Percentiles rank a stretch among this genome's conserved stretches.
Conservation (phyloP, 2,113 vertebrate species). For the Abramis brama region DNA sequence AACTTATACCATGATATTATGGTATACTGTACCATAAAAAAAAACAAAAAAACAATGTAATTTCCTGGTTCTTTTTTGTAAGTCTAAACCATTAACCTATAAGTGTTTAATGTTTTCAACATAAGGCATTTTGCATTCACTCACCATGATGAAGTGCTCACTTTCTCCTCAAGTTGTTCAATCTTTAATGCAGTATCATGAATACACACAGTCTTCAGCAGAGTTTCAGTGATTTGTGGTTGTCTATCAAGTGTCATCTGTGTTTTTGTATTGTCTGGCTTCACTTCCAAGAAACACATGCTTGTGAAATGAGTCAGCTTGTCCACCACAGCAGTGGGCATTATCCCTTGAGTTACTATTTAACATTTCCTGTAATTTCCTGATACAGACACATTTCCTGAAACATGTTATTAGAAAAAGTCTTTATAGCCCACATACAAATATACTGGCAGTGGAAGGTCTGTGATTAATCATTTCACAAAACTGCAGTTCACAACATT, state of each 20-base stretch:
- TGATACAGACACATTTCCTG: not conserved
- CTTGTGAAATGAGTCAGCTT: not conserved
- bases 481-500: not conserved
- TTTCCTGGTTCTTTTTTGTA: not conserved
- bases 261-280: not conserved
- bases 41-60: not conserved
- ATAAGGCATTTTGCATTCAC: not conserved
- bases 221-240: not conserved
- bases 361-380: conserved; percentile 19
- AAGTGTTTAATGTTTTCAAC: not conserved
- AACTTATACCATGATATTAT: not conserved
- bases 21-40: not conserved
- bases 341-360: conserved; percentile 27
- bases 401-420: not conserved
- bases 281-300: not conserved
- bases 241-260: not conserved
- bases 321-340: not conserved
- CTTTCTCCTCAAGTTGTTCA: not conserved
- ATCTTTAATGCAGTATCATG: not conserved
- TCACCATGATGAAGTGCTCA: not conserved
- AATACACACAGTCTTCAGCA: not conserved
- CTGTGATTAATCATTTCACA: not conserved
- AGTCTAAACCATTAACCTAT: not conserved
- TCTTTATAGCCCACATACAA: not conserved
- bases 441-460: not conserved